Conservation (phyloP, 1,140 invertebrate genomes). For the Drosophila mojavensis region DNA sequence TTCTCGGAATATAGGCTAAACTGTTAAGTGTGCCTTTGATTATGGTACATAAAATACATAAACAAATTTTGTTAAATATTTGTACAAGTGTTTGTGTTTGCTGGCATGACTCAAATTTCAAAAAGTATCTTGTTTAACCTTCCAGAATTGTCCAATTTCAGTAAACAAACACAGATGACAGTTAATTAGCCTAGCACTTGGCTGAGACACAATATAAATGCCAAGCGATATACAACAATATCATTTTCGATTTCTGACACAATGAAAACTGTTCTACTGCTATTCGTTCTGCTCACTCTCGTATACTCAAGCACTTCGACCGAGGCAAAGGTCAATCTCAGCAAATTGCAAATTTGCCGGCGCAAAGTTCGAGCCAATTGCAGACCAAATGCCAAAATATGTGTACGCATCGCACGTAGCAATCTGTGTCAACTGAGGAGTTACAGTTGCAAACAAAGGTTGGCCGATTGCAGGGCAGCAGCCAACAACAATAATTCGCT, state of each 20-base stretch:
- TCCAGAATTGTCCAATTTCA: background rate
- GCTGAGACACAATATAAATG: constrained; percentile 1
- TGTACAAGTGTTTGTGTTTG: constrained; percentile 14
- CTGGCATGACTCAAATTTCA: background rate
- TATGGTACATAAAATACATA: too few species aligned
- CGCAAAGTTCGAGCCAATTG: background rate
- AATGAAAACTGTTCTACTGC: constrained; percentile 17
- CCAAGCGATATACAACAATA: background rate
- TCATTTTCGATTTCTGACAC: background rate
- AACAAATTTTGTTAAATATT: constrained; percentile 23
- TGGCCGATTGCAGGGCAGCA: constrained; percentile 22
- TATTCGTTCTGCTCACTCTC: background rate
- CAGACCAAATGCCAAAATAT: constrained; percentile 2
- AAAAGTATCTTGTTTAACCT: constrained; percentile 2
- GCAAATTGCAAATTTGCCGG: background rate
- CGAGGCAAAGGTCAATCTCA: background rate
- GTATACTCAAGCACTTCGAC: background rate
- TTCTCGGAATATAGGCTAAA: too few species aligned
- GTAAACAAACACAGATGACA: constrained; percentile 33
- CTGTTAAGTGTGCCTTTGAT: too few species aligned
- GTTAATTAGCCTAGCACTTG: background rate
- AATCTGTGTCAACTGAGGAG: constrained; percentile 45
- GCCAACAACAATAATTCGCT: constrained; percentile 1
- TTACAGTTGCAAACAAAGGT: constrained; percentile 32
- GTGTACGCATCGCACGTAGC: constrained; percentile 31